Conservation (phyloP, 2,888 invertebrate species). For the Ommatoiulus sabulosus region DNA sequence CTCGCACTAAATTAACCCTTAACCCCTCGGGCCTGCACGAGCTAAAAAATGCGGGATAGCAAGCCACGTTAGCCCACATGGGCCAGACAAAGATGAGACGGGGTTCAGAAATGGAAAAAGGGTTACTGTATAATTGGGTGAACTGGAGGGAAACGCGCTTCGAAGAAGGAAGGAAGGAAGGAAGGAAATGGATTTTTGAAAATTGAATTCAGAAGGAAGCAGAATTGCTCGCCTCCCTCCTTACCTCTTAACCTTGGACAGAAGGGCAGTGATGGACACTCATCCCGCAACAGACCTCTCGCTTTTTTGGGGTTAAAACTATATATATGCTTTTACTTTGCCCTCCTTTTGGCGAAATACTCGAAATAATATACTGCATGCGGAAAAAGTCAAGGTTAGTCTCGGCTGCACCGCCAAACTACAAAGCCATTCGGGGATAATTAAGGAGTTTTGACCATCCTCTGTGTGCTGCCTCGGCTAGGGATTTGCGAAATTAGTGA, state of each 20-base stretch:
- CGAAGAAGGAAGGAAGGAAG: constrained; percentile 20
- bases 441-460: constrained; percentile 10
- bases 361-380: not conserved
- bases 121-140: not conserved
- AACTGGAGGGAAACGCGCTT: not conserved
- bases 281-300: constrained; percentile 9
- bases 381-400: constrained; percentile 19
- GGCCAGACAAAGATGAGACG: constrained; percentile 42
- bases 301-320: constrained; percentile 18
- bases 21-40: not conserved
- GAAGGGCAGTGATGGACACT: constrained; percentile 24
- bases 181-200: constrained; percentile 35
- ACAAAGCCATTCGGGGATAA: constrained; percentile 26
- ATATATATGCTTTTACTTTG: constrained; percentile 11
- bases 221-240: not conserved
- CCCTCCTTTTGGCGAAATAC: not conserved
- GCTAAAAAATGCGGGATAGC: not conserved
- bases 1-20: constrained; percentile 27
- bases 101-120: constrained; percentile 26
- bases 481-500: not conserved
- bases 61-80: not conserved
- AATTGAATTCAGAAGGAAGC: constrained; percentile 39
- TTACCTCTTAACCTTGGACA: constrained; percentile 27
- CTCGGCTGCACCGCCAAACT: not conserved
- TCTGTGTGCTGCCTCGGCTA: not conserved